Evolutionary conservation across 2,797 vertebrate species (phyloP).

Genomic region (Sitta carolinensis): DNA sequence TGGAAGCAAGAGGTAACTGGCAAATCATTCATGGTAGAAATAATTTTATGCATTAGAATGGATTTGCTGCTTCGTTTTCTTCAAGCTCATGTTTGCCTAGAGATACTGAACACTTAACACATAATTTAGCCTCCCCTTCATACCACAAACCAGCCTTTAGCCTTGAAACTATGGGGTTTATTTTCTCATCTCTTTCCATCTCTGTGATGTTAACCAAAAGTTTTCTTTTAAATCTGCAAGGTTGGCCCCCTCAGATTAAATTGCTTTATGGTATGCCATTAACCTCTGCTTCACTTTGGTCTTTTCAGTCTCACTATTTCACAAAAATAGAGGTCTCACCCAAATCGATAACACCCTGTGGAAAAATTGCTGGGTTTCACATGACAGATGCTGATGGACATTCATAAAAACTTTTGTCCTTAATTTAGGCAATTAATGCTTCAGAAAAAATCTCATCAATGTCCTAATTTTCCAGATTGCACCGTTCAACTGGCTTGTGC

Average conservation of each 20-base stretch:
- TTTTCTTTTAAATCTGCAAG: neutral
- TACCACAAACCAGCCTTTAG: neutral
- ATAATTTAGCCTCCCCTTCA: neutral
- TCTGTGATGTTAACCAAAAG: neutral
- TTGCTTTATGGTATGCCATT: neutral
- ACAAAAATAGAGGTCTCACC: neutral
- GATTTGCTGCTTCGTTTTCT: slow-evolving; percentile 26
- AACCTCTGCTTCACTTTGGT: neutral
- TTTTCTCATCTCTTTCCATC: neutral
- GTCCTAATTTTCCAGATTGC: neutral
- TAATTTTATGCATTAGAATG: neutral
- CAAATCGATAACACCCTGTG: neutral
- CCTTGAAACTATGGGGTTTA: neutral
- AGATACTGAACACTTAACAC: neutral
- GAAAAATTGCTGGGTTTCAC: neutral
- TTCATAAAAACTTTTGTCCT: neutral
- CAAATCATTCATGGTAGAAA: neutral
- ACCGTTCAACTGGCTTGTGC: neutral
- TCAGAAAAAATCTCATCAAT: neutral
- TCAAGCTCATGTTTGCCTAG: neutral
- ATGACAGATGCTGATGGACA: neutral
- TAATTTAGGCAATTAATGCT: neutral
- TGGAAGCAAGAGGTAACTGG: neutral
- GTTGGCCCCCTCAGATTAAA: neutral
- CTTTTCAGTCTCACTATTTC: neutral